Evolutionary conservation across 2,888 invertebrate genomes (phyloP).

Genomic region (Dryocosmus kuriphilus): DNA sequence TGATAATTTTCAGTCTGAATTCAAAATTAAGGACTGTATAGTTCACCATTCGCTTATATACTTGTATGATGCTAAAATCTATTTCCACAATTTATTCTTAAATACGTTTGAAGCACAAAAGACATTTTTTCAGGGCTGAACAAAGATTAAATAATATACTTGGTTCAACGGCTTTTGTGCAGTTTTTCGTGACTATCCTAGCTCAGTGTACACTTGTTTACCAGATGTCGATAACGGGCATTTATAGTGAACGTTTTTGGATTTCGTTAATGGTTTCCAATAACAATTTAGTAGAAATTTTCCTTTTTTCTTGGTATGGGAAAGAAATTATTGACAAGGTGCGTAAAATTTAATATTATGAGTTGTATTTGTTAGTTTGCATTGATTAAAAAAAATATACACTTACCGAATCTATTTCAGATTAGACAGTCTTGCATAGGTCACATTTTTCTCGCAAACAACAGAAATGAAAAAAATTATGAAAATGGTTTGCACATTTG

Average conservation of each 20-base stretch:
- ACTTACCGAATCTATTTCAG: too few species aligned
- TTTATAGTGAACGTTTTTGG: not conserved
- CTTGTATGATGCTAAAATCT: not conserved
- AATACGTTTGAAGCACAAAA: not conserved
- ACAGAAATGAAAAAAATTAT: too few species aligned
- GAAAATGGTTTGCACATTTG: too few species aligned
- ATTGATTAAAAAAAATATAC: not conserved
- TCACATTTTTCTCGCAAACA: too few species aligned
- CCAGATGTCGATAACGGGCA: not conserved
- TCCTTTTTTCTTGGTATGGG: slow-evolving; percentile 8
- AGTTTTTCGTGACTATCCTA: not conserved
- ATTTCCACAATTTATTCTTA: not conserved
- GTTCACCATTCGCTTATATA: not conserved
- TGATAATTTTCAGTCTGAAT: too few species aligned
- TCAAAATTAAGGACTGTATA: not conserved
- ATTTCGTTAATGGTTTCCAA: not conserved
- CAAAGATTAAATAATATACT: slow-evolving; percentile 2
- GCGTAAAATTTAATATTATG: not conserved
- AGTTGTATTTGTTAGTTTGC: not conserved
- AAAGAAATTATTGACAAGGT: slow-evolving; percentile 5
- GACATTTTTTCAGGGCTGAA: not conserved
- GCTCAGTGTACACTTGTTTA: not conserved
- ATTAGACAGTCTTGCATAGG: too few species aligned
- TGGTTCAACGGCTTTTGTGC: not conserved
- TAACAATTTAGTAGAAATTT: not conserved